These are phyloP conservation scores for Otus sunia DNA, from an alignment of 2,113 vertebrate species.

Conservation along the genomic window DNA sequence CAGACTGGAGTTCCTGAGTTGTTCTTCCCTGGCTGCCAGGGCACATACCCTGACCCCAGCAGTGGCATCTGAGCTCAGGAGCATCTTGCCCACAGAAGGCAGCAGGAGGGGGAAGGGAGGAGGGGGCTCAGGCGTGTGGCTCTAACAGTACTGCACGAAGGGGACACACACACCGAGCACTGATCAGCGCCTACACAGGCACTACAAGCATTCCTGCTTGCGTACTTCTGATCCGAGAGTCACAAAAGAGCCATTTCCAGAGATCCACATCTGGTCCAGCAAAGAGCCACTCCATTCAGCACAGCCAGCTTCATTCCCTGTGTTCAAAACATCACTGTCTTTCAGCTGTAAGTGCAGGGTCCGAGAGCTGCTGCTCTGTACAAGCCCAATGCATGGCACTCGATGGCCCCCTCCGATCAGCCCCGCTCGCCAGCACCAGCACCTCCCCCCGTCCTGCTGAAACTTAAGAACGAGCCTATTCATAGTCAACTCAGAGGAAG, in stretches of 20 bases:
- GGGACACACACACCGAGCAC: background rate
- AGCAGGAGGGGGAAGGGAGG: background rate
- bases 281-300: background rate
- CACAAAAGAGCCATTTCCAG: background rate
- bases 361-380: background rate
- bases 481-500: background rate
- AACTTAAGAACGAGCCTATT: background rate
- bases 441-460: background rate
- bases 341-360: background rate
- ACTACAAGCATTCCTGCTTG: background rate
- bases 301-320: background rate
- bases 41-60: background rate
- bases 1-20: background rate
- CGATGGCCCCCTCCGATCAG: background rate
- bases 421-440: background rate
- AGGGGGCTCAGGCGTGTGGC: background rate
- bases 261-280: background rate
- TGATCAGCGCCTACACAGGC: background rate
- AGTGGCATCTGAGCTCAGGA: background rate
- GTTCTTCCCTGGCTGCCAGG: background rate
- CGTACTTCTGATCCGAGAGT: background rate
- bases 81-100: background rate
- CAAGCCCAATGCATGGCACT: too few relatives aligned
- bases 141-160: background rate
- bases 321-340: background rate